phyloP scores from a whole-genome alignment of 2,888 invertebrate genomes.

The Brachypalpus laphriformis region DNA sequence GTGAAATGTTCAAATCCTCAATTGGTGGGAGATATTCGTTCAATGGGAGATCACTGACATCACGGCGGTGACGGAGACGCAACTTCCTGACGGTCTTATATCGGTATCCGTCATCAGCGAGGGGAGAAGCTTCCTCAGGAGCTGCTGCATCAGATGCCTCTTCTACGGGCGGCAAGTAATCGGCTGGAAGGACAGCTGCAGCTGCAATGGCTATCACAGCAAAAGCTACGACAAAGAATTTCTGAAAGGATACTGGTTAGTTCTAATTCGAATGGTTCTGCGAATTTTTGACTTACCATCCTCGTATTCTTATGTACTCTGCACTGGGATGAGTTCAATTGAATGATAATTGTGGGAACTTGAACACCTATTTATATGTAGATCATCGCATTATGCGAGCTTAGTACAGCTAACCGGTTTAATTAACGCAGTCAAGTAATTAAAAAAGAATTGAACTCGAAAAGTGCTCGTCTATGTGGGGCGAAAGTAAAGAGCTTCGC shows the following conservation, averaged over 20 bases:
- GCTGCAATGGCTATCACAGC: constrained; percentile 75
- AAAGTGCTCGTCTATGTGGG: neutral
- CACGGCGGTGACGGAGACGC: constrained; percentile 75
- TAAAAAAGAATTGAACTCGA: constrained; percentile 27
- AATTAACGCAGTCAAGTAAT: constrained; percentile 18
- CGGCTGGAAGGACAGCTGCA: constrained; percentile 77
- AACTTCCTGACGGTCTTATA: constrained; percentile 75
- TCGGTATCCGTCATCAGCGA: constrained; percentile 78
- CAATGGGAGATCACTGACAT: constrained; percentile 32
- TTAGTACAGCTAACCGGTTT: constrained; percentile 16
- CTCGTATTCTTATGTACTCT: constrained; percentile 4
- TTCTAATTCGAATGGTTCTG: neutral
- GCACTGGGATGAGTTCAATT: constrained; percentile 31
- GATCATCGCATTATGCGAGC: constrained; percentile 25
- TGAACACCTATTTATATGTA: constrained; percentile 52
- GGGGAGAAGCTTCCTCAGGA: constrained; percentile 46
- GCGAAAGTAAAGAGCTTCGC: constrained; percentile 4
- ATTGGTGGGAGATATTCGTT: constrained; percentile 46
- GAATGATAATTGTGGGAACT: constrained; percentile 36
- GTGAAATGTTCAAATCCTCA: constrained; percentile 29
- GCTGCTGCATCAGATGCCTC: constrained; percentile 45
- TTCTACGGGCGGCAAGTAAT: constrained; percentile 33
- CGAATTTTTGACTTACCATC: neutral
- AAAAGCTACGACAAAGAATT: constrained; percentile 20
- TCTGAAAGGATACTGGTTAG: constrained; percentile 16